phyloP scores from a whole-genome alignment of 2,888 invertebrate genomes.

The Drosophila setosimentum region DNA sequence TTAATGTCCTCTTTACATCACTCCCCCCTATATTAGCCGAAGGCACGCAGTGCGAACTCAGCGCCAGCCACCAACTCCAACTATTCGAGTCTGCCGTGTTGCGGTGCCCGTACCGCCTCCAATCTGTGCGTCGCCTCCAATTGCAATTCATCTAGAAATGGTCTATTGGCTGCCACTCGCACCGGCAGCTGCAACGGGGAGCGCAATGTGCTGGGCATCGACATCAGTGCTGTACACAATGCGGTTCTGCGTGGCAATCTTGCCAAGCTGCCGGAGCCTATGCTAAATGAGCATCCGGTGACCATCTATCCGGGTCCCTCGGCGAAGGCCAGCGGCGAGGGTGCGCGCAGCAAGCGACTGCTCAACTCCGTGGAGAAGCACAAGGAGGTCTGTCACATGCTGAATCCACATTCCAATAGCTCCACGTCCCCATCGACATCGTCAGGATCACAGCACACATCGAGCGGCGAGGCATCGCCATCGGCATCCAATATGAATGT shows the following conservation, averaged over 20 bases:
- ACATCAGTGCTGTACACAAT: slow-evolving; percentile 85
- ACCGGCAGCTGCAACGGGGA: slow-evolving; percentile 83
- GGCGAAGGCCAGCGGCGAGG: slow-evolving; percentile 47
- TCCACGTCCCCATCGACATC: slow-evolving; percentile 74
- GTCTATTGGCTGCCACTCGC: slow-evolving; percentile 54
- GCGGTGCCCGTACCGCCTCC: slow-evolving; percentile 76
- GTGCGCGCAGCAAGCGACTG: slow-evolving; percentile 69
- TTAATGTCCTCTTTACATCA: slow-evolving; percentile 39
- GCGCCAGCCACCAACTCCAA: slow-evolving; percentile 82
- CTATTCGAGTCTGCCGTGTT: slow-evolving; percentile 85
- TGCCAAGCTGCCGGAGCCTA: slow-evolving; percentile 85
- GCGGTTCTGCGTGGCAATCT: slow-evolving; percentile 85
- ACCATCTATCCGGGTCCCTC: slow-evolving; percentile 88
- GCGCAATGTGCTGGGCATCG: slow-evolving; percentile 84
- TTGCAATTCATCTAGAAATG: slow-evolving; percentile 50
- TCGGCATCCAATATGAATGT: slow-evolving; percentile 70
- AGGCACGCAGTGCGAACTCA: slow-evolving; percentile 79
- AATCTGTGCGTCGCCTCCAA: slow-evolving; percentile 48
- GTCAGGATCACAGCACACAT: slow-evolving; percentile 67
- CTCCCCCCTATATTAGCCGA: slow-evolving; percentile 75
- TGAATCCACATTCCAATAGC: slow-evolving; percentile 77
- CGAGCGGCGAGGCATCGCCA: slow-evolving; percentile 72
- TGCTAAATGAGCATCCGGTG: slow-evolving; percentile 88
- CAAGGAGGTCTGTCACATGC: slow-evolving; percentile 90
- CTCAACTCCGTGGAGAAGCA: slow-evolving; percentile 90